These are phyloP conservation scores for Palythoa grandis DNA, from an alignment of 92 coral and sea anemone species.

Conservation along the genomic window DNA sequence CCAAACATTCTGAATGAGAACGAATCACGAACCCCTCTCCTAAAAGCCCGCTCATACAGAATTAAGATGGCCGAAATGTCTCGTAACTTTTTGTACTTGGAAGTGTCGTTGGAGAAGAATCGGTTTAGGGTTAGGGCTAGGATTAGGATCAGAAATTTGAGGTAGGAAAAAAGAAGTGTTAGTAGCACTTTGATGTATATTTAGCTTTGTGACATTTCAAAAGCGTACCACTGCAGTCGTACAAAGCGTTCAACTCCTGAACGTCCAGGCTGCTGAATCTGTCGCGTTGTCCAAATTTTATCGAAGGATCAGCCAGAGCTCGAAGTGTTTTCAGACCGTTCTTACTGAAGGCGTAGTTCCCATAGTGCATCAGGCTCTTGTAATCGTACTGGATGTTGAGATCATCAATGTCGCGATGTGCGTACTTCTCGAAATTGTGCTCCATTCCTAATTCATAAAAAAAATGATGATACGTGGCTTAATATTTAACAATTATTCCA, in stretches of 20 bases:
- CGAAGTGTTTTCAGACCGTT: slow-evolving; percentile 78
- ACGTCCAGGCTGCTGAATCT: slow-evolving; percentile 79
- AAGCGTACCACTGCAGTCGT: slow-evolving; percentile 86
- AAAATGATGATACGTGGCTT: neutral
- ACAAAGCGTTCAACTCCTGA: slow-evolving; percentile 80
- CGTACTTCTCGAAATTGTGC: slow-evolving; percentile 79
- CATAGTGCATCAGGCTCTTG: slow-evolving; percentile 92
- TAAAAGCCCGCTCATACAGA: too few relatives aligned
- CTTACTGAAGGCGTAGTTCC: slow-evolving; percentile 72
- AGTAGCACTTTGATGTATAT: too few relatives aligned
- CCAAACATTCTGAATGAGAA: too few relatives aligned
- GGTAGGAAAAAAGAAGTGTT: neutral
- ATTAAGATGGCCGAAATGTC: too few relatives aligned
- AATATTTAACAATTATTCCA: too few relatives aligned
- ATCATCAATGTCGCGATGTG: slow-evolving; percentile 67
- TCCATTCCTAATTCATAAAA: slow-evolving; percentile 47
- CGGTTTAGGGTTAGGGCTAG: too few relatives aligned
- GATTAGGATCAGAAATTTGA: too few relatives aligned
- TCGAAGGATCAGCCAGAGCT: slow-evolving; percentile 69
- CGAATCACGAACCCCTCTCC: too few relatives aligned
- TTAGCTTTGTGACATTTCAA: too few relatives aligned
- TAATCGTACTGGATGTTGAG: slow-evolving; percentile 87
- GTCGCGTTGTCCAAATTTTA: slow-evolving; percentile 69
- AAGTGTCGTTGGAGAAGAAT: too few relatives aligned
- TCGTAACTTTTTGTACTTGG: too few relatives aligned